Conservation (phyloP, 2,797 vertebrate species). For the Mus caroli region DNA sequence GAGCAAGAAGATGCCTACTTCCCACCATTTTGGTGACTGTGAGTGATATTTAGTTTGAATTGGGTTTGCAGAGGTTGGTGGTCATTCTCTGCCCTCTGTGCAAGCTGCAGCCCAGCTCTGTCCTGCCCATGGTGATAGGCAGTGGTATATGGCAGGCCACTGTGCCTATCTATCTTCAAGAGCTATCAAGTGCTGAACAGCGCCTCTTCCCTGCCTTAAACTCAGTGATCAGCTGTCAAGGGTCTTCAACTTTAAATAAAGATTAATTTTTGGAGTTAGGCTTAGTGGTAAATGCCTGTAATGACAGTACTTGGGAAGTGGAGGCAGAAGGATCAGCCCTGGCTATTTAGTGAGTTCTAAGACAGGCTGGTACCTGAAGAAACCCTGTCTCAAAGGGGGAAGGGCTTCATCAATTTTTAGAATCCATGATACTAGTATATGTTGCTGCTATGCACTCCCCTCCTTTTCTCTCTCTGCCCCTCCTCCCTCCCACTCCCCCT, state of each 20-base stretch:
- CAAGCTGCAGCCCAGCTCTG: neutral
- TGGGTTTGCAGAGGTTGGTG: constrained; percentile 16
- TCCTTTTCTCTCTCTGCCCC: neutral
- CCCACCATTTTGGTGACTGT: neutral
- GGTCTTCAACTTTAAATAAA: constrained; percentile 9
- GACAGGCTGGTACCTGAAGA: neutral
- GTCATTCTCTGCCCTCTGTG: neutral
- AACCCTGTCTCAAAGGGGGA: neutral
- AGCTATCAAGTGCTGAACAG: neutral
- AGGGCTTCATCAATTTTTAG: constrained; percentile 5
- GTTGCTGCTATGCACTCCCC: neutral
- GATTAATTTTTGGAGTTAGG: neutral
- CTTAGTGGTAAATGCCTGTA: neutral
- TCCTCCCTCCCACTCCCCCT: neutral
- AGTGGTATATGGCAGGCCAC: neutral
- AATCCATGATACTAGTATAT: neutral
- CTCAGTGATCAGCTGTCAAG: neutral
- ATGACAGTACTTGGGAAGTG: neutral
- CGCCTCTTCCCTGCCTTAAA: neutral
- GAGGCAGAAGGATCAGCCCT: neutral
- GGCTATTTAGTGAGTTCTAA: neutral
- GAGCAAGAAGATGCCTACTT: neutral
- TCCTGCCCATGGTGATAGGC: neutral
- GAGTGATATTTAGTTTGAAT: constrained; percentile 19
- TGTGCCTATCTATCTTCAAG: neutral